A percentile compares a stretch with the other conserved stretches of the same genome.
These are phyloP conservation scores for Ennomos quercinarius DNA, from an alignment of 2,888 invertebrate species.

Conservation along the genomic window DNA sequence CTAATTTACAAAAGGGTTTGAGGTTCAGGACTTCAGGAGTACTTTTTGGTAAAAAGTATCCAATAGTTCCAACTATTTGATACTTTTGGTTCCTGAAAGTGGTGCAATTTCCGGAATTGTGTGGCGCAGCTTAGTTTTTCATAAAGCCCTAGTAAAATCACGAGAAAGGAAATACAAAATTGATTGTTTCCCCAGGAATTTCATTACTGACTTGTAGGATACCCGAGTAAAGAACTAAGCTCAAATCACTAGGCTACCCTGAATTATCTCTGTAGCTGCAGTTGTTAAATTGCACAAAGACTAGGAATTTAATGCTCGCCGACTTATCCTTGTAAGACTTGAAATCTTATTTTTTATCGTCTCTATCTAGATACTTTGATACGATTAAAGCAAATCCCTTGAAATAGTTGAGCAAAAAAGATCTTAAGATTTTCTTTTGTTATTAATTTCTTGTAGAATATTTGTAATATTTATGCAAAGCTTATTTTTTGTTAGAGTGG, in stretches of 20 bases:
- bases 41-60: no score
- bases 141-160: no score
- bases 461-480: constrained; percentile 7
- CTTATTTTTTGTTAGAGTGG: constrained; percentile 9
- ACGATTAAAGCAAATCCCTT: constrained; percentile 34
- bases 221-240: constrained; percentile 45
- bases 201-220: constrained; percentile 36
- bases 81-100: no score
- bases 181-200: constrained; percentile 5
- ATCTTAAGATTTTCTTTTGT: constrained; percentile 20
- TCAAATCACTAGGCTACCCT: constrained; percentile 53
- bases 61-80: no score
- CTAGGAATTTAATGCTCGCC: constrained; percentile 63
- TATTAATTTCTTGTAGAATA: constrained; percentile 26
- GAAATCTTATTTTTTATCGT: constrained; percentile 41
- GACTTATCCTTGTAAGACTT: constrained; percentile 58
- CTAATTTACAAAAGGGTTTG: no score
- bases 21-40: no score
- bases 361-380: constrained; percentile 30
- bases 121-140: no score
- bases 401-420: constrained; percentile 27
- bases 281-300: constrained; percentile 75
- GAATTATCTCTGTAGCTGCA: constrained; percentile 60
- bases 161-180: no score
- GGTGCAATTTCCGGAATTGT: no score